phyloP scores from a whole-genome alignment of 1,140 invertebrate genomes.

The Ephestia elutella region DNA sequence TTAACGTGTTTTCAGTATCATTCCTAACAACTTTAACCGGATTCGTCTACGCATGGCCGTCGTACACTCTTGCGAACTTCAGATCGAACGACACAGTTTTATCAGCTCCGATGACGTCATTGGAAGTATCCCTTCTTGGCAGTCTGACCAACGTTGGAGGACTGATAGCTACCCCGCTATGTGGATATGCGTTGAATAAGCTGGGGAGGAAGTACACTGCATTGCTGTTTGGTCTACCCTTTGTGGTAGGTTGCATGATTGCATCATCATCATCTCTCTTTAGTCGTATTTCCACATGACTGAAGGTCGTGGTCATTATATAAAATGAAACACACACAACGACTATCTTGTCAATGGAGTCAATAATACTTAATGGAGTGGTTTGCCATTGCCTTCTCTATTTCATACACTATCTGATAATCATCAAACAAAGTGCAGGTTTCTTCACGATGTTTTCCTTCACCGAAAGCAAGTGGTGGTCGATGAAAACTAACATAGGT shows the following conservation, averaged over 20 bases:
- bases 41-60: slow-evolving; percentile 56
- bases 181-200: slow-evolving; percentile 39
- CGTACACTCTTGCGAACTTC: slow-evolving; percentile 45
- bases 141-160: slow-evolving; percentile 51
- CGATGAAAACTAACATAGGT: too few species aligned
- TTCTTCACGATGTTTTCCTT: too few species aligned
- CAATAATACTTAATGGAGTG: too few species aligned
- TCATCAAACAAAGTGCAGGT: too few species aligned
- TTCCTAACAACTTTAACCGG: slow-evolving; percentile 39
- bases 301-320: too few species aligned
- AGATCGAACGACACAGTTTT: slow-evolving; percentile 44
- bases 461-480: too few species aligned
- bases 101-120: slow-evolving; percentile 34
- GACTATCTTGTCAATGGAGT: too few species aligned
- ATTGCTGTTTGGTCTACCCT: slow-evolving; percentile 52
- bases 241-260: slow-evolving; percentile 36
- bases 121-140: slow-evolving; percentile 44
- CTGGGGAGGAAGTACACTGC: slow-evolving; percentile 51
- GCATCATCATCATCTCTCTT: neutral
- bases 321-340: too few species aligned
- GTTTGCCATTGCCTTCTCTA: too few species aligned
- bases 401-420: too few species aligned
- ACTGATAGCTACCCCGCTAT: slow-evolving; percentile 42
- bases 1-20: slow-evolving; percentile 45
- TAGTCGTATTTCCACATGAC: neutral